Conservation (phyloP, 2,113 vertebrate genomes). For the Chunga burmeisteri region DNA sequence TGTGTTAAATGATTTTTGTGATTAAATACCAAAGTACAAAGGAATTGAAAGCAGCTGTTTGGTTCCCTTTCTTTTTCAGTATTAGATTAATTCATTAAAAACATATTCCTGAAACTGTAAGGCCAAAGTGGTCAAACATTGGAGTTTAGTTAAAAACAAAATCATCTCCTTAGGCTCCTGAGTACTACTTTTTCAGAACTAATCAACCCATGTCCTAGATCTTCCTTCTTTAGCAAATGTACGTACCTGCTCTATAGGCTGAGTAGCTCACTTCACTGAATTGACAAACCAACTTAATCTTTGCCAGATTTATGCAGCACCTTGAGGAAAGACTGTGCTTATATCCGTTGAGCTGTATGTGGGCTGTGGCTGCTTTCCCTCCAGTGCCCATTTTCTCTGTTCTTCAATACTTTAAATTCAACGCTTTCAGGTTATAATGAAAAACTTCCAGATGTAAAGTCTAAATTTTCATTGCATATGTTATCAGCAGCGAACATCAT, state of each 20-base stretch:
- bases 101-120: neutral
- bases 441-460: neutral
- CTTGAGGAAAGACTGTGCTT: neutral
- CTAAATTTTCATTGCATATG: neutral
- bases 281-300: neutral
- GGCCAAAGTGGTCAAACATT: neutral
- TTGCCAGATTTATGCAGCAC: neutral
- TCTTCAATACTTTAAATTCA: neutral
- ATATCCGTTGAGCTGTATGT: neutral
- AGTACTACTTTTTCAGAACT: neutral
- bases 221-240: neutral
- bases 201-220: neutral
- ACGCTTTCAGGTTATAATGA: neutral
- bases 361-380: neutral
- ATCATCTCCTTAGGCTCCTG: neutral
- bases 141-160: neutral
- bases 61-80: neutral
- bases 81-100: neutral
- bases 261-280: neutral
- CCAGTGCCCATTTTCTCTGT: neutral
- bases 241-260: neutral
- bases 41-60: neutral
- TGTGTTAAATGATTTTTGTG: neutral
- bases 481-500: neutral
- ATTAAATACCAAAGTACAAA: neutral